Evolutionary conservation across 2,888 invertebrate species (phyloP), one percentile per base, ranked within the genome.

Genomic region (Ochropleura plecta): DNA sequence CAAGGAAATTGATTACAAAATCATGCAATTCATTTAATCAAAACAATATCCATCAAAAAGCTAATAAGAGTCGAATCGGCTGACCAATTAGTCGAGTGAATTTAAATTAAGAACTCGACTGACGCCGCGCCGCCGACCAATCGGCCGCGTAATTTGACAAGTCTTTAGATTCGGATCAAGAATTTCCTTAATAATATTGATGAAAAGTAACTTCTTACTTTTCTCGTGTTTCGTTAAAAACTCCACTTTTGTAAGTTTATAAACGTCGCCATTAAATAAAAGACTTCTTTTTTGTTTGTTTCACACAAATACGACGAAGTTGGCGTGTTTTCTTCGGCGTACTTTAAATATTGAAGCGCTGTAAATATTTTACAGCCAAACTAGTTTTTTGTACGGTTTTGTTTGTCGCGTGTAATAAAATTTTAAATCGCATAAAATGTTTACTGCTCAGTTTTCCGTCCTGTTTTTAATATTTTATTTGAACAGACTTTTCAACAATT

Each of bases 51-150:
- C 84, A 86, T 89, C 89, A 88, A 87, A 86, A 89, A 87, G 88
- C 87, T 86, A 90, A 89, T 90, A 89, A 87, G 86, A 83, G 85
- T 85, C 88, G 82, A 83, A 73, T 80, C 83, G 79, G 79, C 85
- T 85, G 88, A 90, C 88, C 89, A 90, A 90, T 90, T 90, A 90
- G 86, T 80, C 71, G 86, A 84, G 83, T 86, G 87, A 90, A 90
- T 90, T 90, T 88, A 89, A 90, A 90, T 90, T 88, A 90, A 90
- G 89, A 88, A 89, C 87, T 87, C 85, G 70, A 78, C 84, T 83
- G 90, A 83, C 86, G 86, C 76, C 79, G 73, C 77, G 77, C 78
- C 81, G 82, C 67, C 80, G 73, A 81, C 87, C 88, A 88, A 90
- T 90, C 89, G 88, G 82, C 85, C 88, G 85, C 85, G 81, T 86